Conservation (phyloP, 2,113 vertebrate species). For the Illadopsis cleaveri region DNA sequence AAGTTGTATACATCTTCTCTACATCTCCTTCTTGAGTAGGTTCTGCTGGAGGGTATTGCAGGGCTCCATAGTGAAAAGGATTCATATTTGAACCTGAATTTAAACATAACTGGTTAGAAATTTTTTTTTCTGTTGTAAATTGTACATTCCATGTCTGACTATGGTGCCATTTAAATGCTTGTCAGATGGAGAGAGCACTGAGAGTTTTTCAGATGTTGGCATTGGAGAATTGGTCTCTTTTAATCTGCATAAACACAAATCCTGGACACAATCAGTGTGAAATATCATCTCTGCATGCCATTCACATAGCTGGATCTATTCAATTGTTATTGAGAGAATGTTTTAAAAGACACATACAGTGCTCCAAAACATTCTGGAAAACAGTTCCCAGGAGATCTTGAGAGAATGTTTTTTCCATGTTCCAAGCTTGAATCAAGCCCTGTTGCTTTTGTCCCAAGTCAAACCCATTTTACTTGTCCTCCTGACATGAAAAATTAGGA, state of each 20-base stretch:
- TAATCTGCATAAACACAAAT: neutral
- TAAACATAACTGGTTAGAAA: neutral
- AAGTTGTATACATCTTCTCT: neutral
- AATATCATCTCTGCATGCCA: neutral
- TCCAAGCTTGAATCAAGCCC: neutral
- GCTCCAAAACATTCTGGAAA: neutral
- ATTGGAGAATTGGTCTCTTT: neutral
- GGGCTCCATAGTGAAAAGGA: neutral
- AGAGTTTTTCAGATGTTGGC: neutral
- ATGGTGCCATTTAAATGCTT: neutral
- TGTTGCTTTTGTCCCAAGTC: neutral
- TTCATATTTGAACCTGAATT: neutral
- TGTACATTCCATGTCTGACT: neutral
- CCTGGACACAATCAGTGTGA: neutral
- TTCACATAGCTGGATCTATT: neutral
- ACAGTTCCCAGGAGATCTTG: neutral
- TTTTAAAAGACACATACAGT: neutral
- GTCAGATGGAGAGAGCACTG: neutral
- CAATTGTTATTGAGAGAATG: neutral
- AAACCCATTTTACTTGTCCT: neutral
- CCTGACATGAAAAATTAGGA: neutral
- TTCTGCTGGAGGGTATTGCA: neutral
- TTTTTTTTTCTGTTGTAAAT: neutral
- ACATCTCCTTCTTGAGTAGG: neutral
- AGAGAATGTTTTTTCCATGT: neutral